Evolutionary conservation across 2,113 vertebrate species (phyloP).

Genomic region (Rhizomys pruinosus): DNA sequence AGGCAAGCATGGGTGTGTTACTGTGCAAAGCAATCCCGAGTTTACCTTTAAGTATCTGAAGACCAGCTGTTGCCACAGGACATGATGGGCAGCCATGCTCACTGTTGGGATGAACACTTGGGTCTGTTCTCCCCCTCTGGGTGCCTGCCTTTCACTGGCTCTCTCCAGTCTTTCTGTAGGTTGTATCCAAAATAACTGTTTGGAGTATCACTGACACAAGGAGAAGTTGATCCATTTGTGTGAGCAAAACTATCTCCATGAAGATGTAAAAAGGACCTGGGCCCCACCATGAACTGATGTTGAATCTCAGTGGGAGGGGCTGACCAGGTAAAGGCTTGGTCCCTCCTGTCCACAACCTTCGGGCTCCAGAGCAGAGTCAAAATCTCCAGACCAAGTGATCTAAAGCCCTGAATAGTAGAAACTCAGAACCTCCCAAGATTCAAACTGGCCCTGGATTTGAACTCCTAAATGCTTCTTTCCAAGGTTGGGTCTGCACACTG

Average conservation of each 20-base stretch:
- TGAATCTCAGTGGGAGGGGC: not conserved
- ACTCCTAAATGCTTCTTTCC: not conserved
- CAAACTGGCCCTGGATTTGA: not conserved
- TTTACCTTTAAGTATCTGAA: not conserved
- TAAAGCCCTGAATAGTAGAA: not conserved
- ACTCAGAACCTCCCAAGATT: not conserved
- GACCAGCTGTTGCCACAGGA: not conserved
- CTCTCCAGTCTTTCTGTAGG: not conserved
- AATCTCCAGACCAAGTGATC: not conserved
- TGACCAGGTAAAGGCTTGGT: not conserved
- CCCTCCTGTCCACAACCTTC: not conserved
- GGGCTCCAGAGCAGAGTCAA: not conserved
- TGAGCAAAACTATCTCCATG: not conserved
- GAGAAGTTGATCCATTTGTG: not conserved
- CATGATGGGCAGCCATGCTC: not conserved
- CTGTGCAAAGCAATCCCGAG: not conserved
- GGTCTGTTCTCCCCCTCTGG: not conserved
- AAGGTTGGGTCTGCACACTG: too few relatives aligned
- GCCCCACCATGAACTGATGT: too few relatives aligned
- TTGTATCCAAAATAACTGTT: too few relatives aligned
- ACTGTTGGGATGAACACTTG: fast-evolving
- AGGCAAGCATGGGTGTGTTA: not conserved
- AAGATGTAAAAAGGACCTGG: not conserved
- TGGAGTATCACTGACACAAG: not conserved
- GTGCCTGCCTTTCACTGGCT: fast-evolving